Percentiles rank a stretch among this genome's conserved stretches.
phyloP scores from a whole-genome alignment of 2,113 vertebrate species.

The Syngnathus scovelli region DNA sequence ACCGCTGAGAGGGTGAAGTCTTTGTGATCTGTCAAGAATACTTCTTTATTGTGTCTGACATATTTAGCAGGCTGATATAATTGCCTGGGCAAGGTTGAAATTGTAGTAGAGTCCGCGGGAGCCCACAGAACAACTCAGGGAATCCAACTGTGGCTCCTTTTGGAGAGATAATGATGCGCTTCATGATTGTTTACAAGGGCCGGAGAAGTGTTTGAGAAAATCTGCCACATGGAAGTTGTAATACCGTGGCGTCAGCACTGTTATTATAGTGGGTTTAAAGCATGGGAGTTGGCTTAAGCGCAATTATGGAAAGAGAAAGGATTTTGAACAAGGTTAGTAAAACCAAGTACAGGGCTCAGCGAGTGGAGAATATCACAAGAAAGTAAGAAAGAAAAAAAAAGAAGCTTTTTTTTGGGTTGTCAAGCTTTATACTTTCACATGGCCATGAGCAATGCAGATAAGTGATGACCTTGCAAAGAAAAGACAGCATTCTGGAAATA shows the following conservation, averaged over 20 bases:
- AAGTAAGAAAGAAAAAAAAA: slow-evolving; percentile 29
- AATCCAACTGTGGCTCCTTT: slow-evolving; percentile 56
- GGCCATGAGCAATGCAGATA: slow-evolving; percentile 39
- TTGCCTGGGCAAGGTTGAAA: slow-evolving; percentile 56
- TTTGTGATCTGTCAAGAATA: slow-evolving; percentile 53
- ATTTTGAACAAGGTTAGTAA: slow-evolving; percentile 12
- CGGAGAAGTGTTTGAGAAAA: slow-evolving; percentile 33
- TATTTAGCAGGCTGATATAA: slow-evolving; percentile 69
- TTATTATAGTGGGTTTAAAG: slow-evolving; percentile 25
- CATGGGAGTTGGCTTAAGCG: not conserved
- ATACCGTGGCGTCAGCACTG: slow-evolving; percentile 15
- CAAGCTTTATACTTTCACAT: slow-evolving; percentile 47
- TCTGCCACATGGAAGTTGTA: slow-evolving; percentile 20
- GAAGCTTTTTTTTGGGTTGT: slow-evolving; percentile 45
- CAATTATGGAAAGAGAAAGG: slow-evolving; percentile 17
- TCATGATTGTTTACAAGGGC: slow-evolving; percentile 42
- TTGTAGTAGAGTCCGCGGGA: slow-evolving; percentile 48
- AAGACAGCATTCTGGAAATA: slow-evolving; percentile 57
- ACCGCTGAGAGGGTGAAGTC: slow-evolving; percentile 5
- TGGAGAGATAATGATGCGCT: slow-evolving; percentile 58
- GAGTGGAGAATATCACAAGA: slow-evolving; percentile 29
- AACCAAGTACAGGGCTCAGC: slow-evolving; percentile 23
- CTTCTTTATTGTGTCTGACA: slow-evolving; percentile 66
- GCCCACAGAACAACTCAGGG: slow-evolving; percentile 46
- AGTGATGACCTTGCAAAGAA: slow-evolving; percentile 50